Base-by-base conservation (phyloP, 2,113 vertebrate genomes). In the Gallinago media region DNA sequence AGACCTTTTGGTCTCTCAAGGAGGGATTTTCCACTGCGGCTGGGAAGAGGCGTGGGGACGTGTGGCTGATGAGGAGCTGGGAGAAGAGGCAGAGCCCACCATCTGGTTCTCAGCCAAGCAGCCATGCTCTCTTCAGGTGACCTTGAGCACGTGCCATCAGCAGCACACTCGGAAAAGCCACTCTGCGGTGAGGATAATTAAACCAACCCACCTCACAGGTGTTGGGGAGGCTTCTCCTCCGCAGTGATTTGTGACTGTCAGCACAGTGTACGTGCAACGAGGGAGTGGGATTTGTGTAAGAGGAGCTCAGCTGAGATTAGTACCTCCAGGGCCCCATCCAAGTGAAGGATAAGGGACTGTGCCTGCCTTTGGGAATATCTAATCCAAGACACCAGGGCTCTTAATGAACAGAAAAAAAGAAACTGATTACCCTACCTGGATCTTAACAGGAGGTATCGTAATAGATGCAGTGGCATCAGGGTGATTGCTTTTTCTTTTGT, bases 241-340 rank as follows among this genome's bases (percentile, higher is more conserved):
- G 42, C 38, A 14, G 34, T 27, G 40, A 94, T 96, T 94, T 94
- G 89, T 96, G 93, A 18, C 78, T 82, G 71, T 73, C 94, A 83
- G 67, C 71, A 50, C 58, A 17, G 44, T 0, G 0, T 9, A 54
- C 2, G 1, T 36, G 65, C 81, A 49, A 3, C 0, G 0, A 46
- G 67, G n/a, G 75, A 90, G 31, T 0, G 25, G 67, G 83, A 55
- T 27, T 54, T 34, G 83, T 83, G 75, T 8, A 25, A 63, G 23
- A 70, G 85, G 9, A 95, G 72, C 83, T 94, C 86, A 84, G 67
- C 63, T 77, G 65, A 67, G 65, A 70, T 34, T 11, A 73, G 71
- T 71, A 55, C 26, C 50, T 32, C 68, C n/a, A 56, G 40, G 27
- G 32, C 31, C 27, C 19, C 61, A 38, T 72, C 72, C 77, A 66